Percentiles rank a stretch among this genome's conserved stretches.
These are phyloP conservation scores for Oedothorax gibbosus DNA, from an alignment of 1,140 invertebrate genomes.

Conservation along the genomic window DNA sequence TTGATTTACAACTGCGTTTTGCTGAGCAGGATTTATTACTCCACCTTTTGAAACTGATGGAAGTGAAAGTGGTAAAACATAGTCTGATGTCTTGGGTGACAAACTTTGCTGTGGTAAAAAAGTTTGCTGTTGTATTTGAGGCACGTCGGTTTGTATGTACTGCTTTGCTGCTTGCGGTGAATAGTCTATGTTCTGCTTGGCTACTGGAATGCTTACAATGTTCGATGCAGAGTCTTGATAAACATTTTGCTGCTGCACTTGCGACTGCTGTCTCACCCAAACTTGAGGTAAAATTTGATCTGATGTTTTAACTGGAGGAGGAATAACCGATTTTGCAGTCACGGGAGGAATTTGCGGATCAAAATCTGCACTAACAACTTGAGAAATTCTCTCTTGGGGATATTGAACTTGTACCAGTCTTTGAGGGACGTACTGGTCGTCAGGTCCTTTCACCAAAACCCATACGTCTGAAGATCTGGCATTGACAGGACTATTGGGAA, in stretches of 20 bases:
- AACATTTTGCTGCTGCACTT: background rate
- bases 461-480: slow-evolving; percentile 17
- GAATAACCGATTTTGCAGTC: background rate
- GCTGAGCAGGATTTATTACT: background rate
- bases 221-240: background rate
- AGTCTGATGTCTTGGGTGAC: background rate
- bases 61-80: no score
- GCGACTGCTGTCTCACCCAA: slow-evolving; percentile 13
- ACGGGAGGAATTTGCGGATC: background rate
- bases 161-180: slow-evolving; percentile 25
- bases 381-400: background rate
- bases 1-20: background rate
- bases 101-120: background rate
- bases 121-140: background rate
- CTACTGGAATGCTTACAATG: slow-evolving; percentile 4
- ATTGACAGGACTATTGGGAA: background rate
- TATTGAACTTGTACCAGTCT: slow-evolving; percentile 34
- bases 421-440: slow-evolving; percentile 33
- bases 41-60: background rate
- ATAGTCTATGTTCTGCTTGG: slow-evolving; percentile 10
- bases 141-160: background rate
- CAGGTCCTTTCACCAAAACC: slow-evolving; percentile 32
- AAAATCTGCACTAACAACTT: slow-evolving; percentile 21
- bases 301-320: background rate
- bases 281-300: slow-evolving; percentile 1